These are phyloP conservation scores for Aphaenogaster ashmeadi DNA, from an alignment of 1,140 invertebrate genomes.

Conservation along the genomic window DNA sequence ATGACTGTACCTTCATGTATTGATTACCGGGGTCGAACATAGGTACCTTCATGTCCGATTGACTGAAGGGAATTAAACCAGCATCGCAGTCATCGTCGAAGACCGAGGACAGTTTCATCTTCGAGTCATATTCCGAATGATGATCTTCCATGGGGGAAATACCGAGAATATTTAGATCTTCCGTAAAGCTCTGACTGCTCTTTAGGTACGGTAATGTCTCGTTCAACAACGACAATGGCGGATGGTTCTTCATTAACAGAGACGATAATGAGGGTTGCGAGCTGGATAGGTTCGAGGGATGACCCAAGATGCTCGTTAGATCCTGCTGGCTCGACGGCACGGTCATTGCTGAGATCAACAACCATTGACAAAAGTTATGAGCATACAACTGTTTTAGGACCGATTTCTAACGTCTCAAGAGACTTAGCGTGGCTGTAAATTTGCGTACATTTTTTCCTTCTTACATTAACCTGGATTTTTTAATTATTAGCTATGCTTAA, in stretches of 20 bases:
- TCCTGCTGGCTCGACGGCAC: slow-evolving; percentile 73
- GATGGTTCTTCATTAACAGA: slow-evolving; percentile 71
- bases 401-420: not conserved
- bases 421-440: not conserved
- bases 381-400: not conserved
- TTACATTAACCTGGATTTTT: not conserved
- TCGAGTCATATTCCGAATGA: slow-evolving; percentile 75
- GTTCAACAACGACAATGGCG: slow-evolving; percentile 70
- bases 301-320: slow-evolving; percentile 71
- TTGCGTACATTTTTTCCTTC: not conserved
- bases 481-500: not conserved
- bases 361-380: slow-evolving; percentile 29
- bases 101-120: slow-evolving; percentile 74
- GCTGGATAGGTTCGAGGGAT: slow-evolving; percentile 72
- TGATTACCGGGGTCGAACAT: slow-evolving; percentile 65
- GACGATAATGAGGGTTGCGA: slow-evolving; percentile 71
- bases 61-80: slow-evolving; percentile 68
- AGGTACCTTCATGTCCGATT: slow-evolving; percentile 71
- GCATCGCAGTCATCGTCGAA: slow-evolving; percentile 79
- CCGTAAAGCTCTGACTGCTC: slow-evolving; percentile 70
- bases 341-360: slow-evolving; percentile 51
- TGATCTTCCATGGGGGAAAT: slow-evolving; percentile 67
- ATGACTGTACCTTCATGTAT: slow-evolving; percentile 49
- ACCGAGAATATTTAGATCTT: slow-evolving; percentile 77
- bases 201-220: slow-evolving; percentile 78